phyloP scores from a whole-genome alignment of 92 coral and sea anemone genomes.

The Paramuricea clavata region DNA sequence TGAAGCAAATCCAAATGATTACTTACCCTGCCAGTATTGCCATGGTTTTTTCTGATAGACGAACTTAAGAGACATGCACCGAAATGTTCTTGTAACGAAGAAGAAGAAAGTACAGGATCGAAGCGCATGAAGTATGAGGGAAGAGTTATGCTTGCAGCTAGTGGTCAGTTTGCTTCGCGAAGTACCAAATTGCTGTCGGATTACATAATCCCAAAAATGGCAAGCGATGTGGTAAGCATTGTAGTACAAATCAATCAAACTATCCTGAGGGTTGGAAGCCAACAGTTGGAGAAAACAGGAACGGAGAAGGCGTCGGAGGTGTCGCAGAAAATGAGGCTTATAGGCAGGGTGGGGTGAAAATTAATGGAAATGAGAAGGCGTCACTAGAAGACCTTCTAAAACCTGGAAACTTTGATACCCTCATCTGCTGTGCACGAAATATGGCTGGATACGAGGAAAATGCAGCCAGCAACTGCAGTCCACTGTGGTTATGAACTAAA shows the following conservation, averaged over 20 bases:
- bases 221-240: conserved; percentile 35
- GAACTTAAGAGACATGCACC: conserved; percentile 45
- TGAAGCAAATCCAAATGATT: conserved; percentile 7
- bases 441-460: conserved; percentile 10
- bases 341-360: conserved; percentile 45
- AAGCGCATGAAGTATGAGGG: conserved; percentile 2
- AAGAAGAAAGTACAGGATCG: background rate
- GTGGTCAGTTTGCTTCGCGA: background rate
- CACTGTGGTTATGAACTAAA: conserved; percentile 43
- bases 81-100: background rate
- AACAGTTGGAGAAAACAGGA: conserved; percentile 12
- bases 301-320: conserved; percentile 34
- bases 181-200: conserved; percentile 2
- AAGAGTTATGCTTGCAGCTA: conserved; percentile 1
- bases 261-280: conserved; percentile 28
- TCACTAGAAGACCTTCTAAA: conserved; percentile 42
- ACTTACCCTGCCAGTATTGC: conserved; percentile 49
- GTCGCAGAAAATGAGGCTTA: conserved; percentile 62
- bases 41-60: conserved; percentile 29
- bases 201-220: conserved; percentile 40
- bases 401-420: conserved; percentile 54
- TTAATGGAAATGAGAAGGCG: background rate
- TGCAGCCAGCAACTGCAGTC: conserved; percentile 45
- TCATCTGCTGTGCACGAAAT: conserved; percentile 36
- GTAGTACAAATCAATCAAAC: conserved; percentile 40